Base-by-base conservation (phyloP, 2,797 vertebrate species). In the Coendou prehensilis region DNA sequence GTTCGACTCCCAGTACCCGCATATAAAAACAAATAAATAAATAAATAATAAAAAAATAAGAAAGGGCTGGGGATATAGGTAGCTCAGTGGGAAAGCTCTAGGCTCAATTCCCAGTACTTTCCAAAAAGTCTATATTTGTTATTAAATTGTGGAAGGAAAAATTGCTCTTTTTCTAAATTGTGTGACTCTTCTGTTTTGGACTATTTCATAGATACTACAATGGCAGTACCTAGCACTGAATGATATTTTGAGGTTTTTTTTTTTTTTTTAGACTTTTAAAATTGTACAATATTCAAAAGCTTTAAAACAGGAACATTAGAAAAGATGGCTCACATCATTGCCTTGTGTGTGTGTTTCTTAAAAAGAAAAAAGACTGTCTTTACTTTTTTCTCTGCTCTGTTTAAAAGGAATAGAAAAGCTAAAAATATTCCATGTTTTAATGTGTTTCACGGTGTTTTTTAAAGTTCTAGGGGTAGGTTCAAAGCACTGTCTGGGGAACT, bases 391-490 rank as follows among this genome's bases (percentile, higher is more conserved):
- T 91, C 80, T 64, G n/a, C 69, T 93, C 18, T 89, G 15, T 93
- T 97, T 95, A 54, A 94, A 95, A 93, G 96, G 14, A 97, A 17
- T 41, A 9, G 33, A 81, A 41, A 91, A 95, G 54, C 92, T 93
- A 93, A 89, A 97, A 95, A 84, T 67, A 91, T 80, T 93, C 57
- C 37, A 86, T 54, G 59, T 94, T 95, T 96, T 90, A 97, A 94
- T 80, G 84, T 75, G 45, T 78, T 93, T 89, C 13, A 3, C 30
- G 56, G 63, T 3, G 1, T 88, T 95, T 92, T 86, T 86, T 33
- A 28, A 67, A 92, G 52, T 91, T 95, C 82, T 96, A 89, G 81
- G 67, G 78, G 64, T 71, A 57, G 37, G 79, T 97, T 97, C 84
- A 97, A 95, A 96, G 84, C 81, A 88, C 18, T 80, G 56, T 96